phyloP scores from a whole-genome alignment of 2,113 vertebrate species.

The Octodon degus region DNA sequence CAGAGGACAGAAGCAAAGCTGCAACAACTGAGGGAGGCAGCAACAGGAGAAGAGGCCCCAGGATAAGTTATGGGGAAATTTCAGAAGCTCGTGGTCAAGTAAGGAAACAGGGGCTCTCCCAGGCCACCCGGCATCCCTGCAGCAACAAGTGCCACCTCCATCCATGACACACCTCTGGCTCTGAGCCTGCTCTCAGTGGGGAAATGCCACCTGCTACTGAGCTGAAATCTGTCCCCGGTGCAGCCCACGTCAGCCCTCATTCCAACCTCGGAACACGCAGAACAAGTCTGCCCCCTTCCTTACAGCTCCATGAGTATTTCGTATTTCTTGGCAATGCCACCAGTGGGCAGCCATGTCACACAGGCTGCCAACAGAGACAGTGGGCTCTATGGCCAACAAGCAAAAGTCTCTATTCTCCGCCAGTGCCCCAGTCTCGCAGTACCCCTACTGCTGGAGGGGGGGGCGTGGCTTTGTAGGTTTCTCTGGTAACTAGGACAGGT shows the following conservation, averaged over 20 bases:
- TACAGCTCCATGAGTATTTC: background rate
- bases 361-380: background rate
- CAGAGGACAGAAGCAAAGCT: background rate
- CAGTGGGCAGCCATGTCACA: background rate
- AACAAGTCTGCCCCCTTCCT: background rate
- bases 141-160: background rate
- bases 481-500: background rate
- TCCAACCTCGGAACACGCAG: background rate
- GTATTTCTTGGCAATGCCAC: background rate
- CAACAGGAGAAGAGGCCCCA: background rate
- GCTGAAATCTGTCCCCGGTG: background rate
- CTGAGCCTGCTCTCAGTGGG: background rate
- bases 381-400: background rate
- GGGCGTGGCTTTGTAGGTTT: background rate
- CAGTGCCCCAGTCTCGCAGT: background rate
- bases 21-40: background rate
- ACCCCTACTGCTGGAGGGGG: background rate
- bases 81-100: background rate
- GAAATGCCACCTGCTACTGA: background rate
- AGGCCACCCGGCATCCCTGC: background rate
- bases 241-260: background rate
- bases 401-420: background rate
- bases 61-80: background rate
- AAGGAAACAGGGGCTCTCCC: background rate
- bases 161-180: background rate